Evolutionary conservation across 2,888 invertebrate species (phyloP).

Genomic region (Galerucella calmariensis): DNA sequence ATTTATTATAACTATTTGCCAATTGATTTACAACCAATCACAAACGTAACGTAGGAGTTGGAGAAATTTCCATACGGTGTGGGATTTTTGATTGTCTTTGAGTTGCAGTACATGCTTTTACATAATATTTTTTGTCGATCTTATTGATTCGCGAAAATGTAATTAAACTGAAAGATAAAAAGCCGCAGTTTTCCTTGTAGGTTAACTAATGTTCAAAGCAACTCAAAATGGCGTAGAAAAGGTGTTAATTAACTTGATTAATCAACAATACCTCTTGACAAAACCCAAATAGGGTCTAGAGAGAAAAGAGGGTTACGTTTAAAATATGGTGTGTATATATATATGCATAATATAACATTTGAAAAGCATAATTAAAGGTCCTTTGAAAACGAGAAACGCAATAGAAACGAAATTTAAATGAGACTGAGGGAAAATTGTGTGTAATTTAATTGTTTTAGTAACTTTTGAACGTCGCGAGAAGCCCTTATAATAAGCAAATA

Average conservation of each 20-base stretch:
- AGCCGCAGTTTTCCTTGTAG: slow-evolving; percentile 23
- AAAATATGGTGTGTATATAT: slow-evolving; percentile 34
- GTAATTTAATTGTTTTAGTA: slow-evolving; percentile 30
- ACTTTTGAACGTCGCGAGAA: slow-evolving; percentile 23
- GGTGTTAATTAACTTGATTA: slow-evolving; percentile 45
- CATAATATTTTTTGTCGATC: slow-evolving; percentile 22
- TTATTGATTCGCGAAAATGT: slow-evolving; percentile 24
- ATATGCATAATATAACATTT: slow-evolving; percentile 30
- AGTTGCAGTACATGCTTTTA: slow-evolving; percentile 11
- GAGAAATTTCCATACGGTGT: too few relatives aligned
- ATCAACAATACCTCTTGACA: slow-evolving; percentile 39
- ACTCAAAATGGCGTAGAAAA: slow-evolving; percentile 37
- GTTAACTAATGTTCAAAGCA: slow-evolving; percentile 37
- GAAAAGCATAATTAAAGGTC: slow-evolving; percentile 48
- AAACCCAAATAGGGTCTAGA: slow-evolving; percentile 35
- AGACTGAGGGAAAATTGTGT: slow-evolving; percentile 36
- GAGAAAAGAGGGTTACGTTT: slow-evolving; percentile 43
- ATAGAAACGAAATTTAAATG: slow-evolving; percentile 48
- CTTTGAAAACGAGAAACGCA: slow-evolving; percentile 33
- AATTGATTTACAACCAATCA: too few relatives aligned
- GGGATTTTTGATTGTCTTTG: too few relatives aligned
- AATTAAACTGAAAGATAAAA: slow-evolving; percentile 29
- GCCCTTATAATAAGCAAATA: slow-evolving; percentile 17
- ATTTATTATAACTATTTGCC: too few relatives aligned
- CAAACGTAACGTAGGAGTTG: too few relatives aligned